Evolutionary conservation across 2,888 invertebrate species (phyloP), one percentile per base, ranked within the genome.

Genomic region (Ennomos quercinarius): DNA sequence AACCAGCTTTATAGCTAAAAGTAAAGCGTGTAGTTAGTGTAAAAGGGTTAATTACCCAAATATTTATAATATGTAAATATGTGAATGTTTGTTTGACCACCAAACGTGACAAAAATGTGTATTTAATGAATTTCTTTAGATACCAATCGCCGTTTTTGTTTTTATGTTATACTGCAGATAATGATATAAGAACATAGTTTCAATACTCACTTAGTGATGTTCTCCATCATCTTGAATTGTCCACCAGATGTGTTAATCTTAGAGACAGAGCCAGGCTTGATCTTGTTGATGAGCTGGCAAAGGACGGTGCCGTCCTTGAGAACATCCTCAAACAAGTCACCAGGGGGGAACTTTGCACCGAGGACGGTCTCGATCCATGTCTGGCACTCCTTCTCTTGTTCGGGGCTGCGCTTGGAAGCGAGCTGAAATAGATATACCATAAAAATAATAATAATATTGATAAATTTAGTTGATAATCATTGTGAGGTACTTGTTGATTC

Each of bases 161-260:
- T 0, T 4, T 27, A 27, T 4, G 6, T 27, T 6, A 17, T 17
- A 17, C 17, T 6, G 6, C 4, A 27, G 5, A 27, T 27, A 27
- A 27, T 27, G 5, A 2, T 27, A 27, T n/a, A 8, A n/a, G 8
- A 35, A 11, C 9, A 36, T 10, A 27, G 40, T 9, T 27, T 40
- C 6, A 41, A 43, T 49, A 92, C 95, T 94, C 86, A 99, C 96
- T 95, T 94, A 93, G 97, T 98, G 89, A 99, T 98, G 94, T 99
- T 99, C 91, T 99, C 99, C 99, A 99, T 99, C 96, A 99, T 96
- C 86, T 99, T 99, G 95, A 99, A 99, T 84, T 99, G 98, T 84
- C 99, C 98, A 73, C 99, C 98, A 47, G 96, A 95, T 72, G 96
- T 95, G 94, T 99, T 99, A 93, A 99, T 96, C 91, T 99, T 99